phyloP scores from a whole-genome alignment of 2,113 vertebrate species.

The Xenus cinereus region DNA sequence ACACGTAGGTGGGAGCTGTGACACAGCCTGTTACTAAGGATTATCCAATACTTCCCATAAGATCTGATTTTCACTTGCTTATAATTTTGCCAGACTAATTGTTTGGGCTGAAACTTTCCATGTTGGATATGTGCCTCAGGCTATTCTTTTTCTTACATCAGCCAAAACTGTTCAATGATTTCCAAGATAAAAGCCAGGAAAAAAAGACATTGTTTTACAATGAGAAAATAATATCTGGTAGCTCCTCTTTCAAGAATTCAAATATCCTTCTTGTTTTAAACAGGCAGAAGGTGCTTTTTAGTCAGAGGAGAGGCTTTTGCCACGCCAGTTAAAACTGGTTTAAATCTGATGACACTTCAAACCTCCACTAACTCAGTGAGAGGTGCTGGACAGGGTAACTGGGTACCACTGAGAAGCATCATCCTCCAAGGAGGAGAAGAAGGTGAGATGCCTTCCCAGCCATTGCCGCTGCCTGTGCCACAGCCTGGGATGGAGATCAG shows the following conservation, averaged over 20 bases:
- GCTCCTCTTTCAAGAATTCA: neutral
- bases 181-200: neutral
- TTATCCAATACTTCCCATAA: neutral
- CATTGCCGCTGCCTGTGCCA: neutral
- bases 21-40: neutral
- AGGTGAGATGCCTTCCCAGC: neutral
- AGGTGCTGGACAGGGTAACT: neutral
- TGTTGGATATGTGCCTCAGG: neutral
- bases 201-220: neutral
- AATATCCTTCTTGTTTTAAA: neutral
- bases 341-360: neutral
- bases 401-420: neutral
- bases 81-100: neutral
- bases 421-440: accelerated
- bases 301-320: neutral
- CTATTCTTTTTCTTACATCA: neutral
- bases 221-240: neutral
- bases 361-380: neutral
- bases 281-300: neutral
- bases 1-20: neutral
- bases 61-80: neutral
- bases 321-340: neutral
- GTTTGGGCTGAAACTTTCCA: conserved; percentile 1
- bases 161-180: neutral
- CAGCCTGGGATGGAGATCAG: neutral